Percentiles rank a stretch among this genome's conserved stretches.
These are phyloP conservation scores for Trissolcus brochymenae DNA, from an alignment of 2,888 invertebrate genomes.

Conservation along the genomic window DNA sequence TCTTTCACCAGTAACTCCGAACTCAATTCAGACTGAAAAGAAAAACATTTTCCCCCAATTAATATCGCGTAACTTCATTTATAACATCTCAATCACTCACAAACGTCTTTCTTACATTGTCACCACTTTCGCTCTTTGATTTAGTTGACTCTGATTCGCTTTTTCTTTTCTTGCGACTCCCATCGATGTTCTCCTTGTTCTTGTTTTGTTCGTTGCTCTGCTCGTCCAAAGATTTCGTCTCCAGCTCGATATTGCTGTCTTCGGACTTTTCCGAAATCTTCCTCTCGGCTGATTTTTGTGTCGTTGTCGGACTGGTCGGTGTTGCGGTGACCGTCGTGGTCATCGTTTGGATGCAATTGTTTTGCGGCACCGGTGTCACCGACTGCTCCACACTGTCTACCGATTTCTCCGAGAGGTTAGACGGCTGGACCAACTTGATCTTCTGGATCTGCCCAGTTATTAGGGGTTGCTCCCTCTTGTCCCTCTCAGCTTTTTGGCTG, in stretches of 20 bases:
- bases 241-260: conserved; percentile 54
- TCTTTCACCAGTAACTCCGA: conserved; percentile 78
- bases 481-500: conserved; percentile 79
- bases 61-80: too few species aligned
- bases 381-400: conserved; percentile 61
- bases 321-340: conserved; percentile 31
- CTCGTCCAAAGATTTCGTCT: conserved; percentile 60
- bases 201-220: conserved; percentile 68
- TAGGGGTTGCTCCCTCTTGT: conserved; percentile 69
- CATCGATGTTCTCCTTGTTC: conserved; percentile 70
- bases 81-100: too few species aligned
- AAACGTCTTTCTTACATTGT: conserved; percentile 64
- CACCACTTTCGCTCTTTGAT: conserved; percentile 71
- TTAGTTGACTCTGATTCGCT: conserved; percentile 72
- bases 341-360: conserved; percentile 32
- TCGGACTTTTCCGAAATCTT: conserved; percentile 64
- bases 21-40: conserved; percentile 70
- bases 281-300: conserved; percentile 62
- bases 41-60: background rate
- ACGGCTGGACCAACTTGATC: conserved; percentile 72
- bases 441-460: conserved; percentile 71
- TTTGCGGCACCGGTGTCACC: conserved; percentile 48
- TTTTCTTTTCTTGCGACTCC: conserved; percentile 68
- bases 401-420: conserved; percentile 60
- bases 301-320: conserved; percentile 35